These are phyloP conservation scores for Acropora yongei DNA, from an alignment of 64 coral and sea anemone species.

Conservation along the genomic window DNA sequence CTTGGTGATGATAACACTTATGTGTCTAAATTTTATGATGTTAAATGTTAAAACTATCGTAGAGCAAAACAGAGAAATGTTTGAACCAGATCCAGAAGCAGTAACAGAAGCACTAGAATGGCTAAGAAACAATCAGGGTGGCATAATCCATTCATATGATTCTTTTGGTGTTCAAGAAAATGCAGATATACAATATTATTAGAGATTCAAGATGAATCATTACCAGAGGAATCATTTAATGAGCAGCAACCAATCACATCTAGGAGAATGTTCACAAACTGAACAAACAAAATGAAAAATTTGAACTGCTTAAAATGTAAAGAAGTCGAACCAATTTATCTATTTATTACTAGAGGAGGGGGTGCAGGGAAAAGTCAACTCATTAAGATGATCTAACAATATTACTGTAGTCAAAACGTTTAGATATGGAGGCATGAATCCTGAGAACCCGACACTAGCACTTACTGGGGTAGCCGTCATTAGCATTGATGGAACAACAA, in stretches of 20 bases:
- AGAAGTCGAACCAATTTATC: constrained; percentile 54
- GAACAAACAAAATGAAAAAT: constrained; percentile 43
- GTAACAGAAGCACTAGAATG: constrained; percentile 35
- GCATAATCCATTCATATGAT: constrained; percentile 1
- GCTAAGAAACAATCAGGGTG: constrained; percentile 6
- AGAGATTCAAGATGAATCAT: constrained; percentile 23
- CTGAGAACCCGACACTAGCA: constrained; percentile 50
- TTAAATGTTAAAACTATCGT: constrained; percentile 20
- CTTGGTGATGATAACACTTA: constrained; percentile 29
- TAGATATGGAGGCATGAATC: constrained; percentile 42
- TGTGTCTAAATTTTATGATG: constrained; percentile 8
- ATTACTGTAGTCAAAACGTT: constrained; percentile 37
- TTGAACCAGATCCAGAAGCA: constrained; percentile 60
- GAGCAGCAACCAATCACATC: constrained; percentile 47
- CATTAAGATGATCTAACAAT: constrained; percentile 56
- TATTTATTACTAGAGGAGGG: constrained; percentile 52
- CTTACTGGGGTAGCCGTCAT: constrained; percentile 64
- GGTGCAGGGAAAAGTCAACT: constrained; percentile 53
- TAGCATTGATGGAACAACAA: constrained; percentile 62
- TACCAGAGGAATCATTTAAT: constrained; percentile 26
- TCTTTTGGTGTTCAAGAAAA: constrained; percentile 21
- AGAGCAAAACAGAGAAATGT: constrained; percentile 44
- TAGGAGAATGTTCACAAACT: not conserved
- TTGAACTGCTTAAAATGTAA: constrained; percentile 46
- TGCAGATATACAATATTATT: constrained; percentile 10